Conservation (phyloP, 2,797 vertebrate species). For the Atherinosoma microstoma region DNA sequence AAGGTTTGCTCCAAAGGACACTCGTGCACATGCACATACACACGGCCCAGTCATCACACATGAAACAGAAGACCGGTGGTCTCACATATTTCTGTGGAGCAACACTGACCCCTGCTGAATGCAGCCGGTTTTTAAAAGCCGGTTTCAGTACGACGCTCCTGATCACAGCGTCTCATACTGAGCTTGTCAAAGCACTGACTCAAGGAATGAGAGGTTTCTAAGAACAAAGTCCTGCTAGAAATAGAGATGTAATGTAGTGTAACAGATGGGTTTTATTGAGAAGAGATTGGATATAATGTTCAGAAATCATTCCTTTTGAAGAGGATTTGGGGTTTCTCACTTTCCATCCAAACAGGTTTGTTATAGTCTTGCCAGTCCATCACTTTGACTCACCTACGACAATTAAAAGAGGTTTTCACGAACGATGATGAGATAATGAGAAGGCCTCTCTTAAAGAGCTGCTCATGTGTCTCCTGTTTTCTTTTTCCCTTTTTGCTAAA, state of each 20-base stretch:
- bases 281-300: constrained; percentile 8
- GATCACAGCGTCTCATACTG: constrained; percentile 28
- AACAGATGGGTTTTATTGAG: constrained; percentile 6
- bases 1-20: constrained; percentile 33
- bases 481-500: constrained; percentile 26
- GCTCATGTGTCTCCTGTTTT: not conserved
- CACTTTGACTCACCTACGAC: not conserved
- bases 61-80: not conserved
- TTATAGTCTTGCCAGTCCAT: constrained; percentile 5
- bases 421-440: constrained; percentile 13
- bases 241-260: constrained; percentile 15
- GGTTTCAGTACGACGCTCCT: constrained; percentile 1
- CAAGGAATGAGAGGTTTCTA: constrained; percentile 20
- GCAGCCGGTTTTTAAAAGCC: not conserved
- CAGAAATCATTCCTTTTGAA: constrained; percentile 9
- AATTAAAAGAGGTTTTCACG: constrained; percentile 3
- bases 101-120: constrained; percentile 77
- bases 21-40: not conserved
- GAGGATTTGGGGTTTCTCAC: not conserved
- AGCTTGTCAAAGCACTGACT: constrained; percentile 17
- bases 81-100: constrained; percentile 55
- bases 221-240: constrained; percentile 27
- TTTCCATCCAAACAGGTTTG: not conserved
- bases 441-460: constrained; percentile 10
- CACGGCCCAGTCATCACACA: constrained; percentile 32